Conservation (phyloP, 2,888 invertebrate species). For the Heterodera filipjevi region DNA sequence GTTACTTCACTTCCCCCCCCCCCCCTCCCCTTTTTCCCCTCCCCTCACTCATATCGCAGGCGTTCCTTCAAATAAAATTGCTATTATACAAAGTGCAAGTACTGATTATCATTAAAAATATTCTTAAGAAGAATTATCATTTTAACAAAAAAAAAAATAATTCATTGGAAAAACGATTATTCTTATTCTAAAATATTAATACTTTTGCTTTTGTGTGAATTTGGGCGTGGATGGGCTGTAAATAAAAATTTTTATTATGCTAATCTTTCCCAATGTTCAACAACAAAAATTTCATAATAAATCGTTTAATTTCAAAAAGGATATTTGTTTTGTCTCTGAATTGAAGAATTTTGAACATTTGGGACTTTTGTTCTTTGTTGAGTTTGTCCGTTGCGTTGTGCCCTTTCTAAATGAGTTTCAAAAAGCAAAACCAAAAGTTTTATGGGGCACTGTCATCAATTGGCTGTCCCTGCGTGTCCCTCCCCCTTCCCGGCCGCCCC, state of each 20-base stretch:
- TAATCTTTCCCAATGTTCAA: neutral
- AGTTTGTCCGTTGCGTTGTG: too few relatives aligned
- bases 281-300: too few relatives aligned
- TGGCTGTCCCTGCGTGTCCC: neutral
- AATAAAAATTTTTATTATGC: neutral
- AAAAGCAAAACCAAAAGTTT: too few relatives aligned
- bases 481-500: neutral
- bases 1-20: neutral
- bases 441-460: neutral
- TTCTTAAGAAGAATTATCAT: too few relatives aligned
- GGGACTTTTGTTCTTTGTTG: too few relatives aligned
- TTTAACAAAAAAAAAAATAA: too few relatives aligned
- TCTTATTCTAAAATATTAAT: too few relatives aligned
- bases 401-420: too few relatives aligned
- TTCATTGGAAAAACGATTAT: too few relatives aligned
- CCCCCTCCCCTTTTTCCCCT: neutral
- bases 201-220: neutral
- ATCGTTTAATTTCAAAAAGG: too few relatives aligned
- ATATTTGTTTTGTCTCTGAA: too few relatives aligned
- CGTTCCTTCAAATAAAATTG: neutral
- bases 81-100: neutral
- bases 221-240: neutral
- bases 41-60: neutral
- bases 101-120: too few relatives aligned
- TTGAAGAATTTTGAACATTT: neutral